Evolutionary conservation across 2,888 invertebrate species (phyloP), one percentile per base, ranked within the genome.

Genomic region (Zygaena filipendulae): DNA sequence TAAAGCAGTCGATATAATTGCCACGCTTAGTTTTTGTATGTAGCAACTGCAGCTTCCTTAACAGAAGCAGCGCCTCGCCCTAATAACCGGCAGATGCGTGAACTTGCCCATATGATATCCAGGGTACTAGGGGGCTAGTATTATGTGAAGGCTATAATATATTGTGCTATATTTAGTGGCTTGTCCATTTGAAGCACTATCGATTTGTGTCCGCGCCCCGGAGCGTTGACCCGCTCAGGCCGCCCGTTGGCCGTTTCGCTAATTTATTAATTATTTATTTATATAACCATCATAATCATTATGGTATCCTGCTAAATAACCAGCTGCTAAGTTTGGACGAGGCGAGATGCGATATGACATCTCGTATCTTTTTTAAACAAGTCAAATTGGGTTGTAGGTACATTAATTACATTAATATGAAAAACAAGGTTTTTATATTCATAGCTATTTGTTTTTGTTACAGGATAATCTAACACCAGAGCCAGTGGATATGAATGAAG

Each of bases 391-490:
- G n/a, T n/a, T n/a, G n/a, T n/a, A n/a, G n/a, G n/a, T n/a, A n/a
- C n/a, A n/a, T n/a, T n/a, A n/a, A n/a, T n/a, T n/a, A n/a, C n/a
- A n/a, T n/a, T n/a, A n/a, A n/a, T n/a, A n/a, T n/a, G n/a, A n/a
- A n/a, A n/a, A n/a, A n/a, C n/a, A n/a, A n/a, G n/a, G n/a, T n/a
- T n/a, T n/a, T n/a, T n/a, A n/a, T n/a, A n/a, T n/a, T n/a, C n/a
- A n/a, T n/a, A n/a, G n/a, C n/a, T n/a, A n/a, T n/a, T 50, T 16
- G 16, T 52, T 52, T 39, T 36, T 45, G 66, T 87, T 87, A 5
- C 84, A 88, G 88, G 88, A 88, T 52, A 88, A 86, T 49, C 67
- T 87, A 43, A 87, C 87, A 18, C 84, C 87, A 13, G 88, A 88
- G 51, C 86, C 87, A 5, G 74, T 82, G 3, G 88, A 88, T 46